These are phyloP conservation scores for Tachyglossus aculeatus DNA, from an alignment of 2,797 vertebrate genomes.

Conservation along the genomic window DNA sequence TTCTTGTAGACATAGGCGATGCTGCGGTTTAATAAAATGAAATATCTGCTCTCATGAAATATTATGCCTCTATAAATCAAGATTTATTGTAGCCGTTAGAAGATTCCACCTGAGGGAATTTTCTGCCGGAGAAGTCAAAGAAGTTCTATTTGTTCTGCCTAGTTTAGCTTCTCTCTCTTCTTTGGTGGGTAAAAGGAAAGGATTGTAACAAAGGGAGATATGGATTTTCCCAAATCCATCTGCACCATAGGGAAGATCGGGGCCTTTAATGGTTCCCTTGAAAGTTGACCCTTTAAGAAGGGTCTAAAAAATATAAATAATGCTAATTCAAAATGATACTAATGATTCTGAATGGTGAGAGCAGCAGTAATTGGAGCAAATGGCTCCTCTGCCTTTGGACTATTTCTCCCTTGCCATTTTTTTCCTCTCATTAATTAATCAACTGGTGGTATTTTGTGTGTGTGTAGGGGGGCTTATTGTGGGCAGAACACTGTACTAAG, in stretches of 20 bases:
- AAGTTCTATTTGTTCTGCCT: conserved; percentile 74
- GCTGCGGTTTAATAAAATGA: conserved; percentile 37
- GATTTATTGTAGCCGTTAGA: conserved; percentile 62
- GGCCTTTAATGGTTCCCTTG: conserved; percentile 62
- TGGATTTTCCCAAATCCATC: conserved; percentile 69
- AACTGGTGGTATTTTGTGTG: too few species aligned
- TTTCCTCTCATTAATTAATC: too few species aligned
- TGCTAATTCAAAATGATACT: too few species aligned
- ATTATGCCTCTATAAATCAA: conserved; percentile 58
- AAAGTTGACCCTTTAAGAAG: conserved; percentile 52
- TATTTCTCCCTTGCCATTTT: too few species aligned
- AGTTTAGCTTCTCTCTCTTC: conserved; percentile 64
- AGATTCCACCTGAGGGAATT: conserved; percentile 57
- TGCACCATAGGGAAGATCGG: conserved; percentile 50
- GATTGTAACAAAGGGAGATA: conserved; percentile 55
- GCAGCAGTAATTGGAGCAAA: too few species aligned
- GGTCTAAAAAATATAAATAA: conserved; percentile 61
- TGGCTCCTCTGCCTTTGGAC: too few species aligned
- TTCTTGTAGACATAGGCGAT: background rate
- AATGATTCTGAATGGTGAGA: too few species aligned
- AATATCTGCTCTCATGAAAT: conserved; percentile 44
- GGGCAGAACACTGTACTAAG: too few species aligned
- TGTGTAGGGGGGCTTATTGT: too few species aligned
- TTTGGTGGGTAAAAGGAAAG: conserved; percentile 69
- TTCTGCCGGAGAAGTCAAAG: conserved; percentile 65